phyloP scores from a whole-genome alignment of 37 sponge, comb jelly and placozoan genomes.

The Cliona cf. orientalis region DNA sequence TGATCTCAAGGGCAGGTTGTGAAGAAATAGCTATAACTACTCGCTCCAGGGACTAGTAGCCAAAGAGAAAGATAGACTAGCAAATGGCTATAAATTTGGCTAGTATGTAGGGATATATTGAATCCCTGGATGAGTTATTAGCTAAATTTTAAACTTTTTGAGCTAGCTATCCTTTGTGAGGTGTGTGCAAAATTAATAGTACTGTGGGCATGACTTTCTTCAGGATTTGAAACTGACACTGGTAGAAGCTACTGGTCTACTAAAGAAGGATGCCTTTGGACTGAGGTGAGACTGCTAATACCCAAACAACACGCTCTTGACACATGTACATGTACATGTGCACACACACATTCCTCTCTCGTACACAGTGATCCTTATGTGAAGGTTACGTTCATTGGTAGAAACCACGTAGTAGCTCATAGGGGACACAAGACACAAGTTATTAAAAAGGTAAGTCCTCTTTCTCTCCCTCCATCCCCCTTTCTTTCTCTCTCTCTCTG shows the following conservation, averaged over 20 bases:
- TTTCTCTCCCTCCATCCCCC: neutral
- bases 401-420: neutral
- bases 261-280: conserved; percentile 58
- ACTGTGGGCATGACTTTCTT: conserved; percentile 2
- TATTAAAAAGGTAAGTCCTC: conserved; percentile 46
- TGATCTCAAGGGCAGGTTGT: too few relatives aligned
- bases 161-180: too few relatives aligned
- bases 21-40: too few relatives aligned
- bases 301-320: neutral
- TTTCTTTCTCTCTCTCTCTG: neutral
- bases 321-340: neutral
- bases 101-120: too few relatives aligned
- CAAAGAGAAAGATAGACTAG: too few relatives aligned
- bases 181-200: too few relatives aligned
- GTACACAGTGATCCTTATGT: conserved; percentile 70
- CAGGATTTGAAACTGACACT: conserved; percentile 30
- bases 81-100: too few relatives aligned
- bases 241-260: conserved; percentile 16
- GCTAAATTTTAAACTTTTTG: too few relatives aligned
- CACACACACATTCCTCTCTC: neutral
- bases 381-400: conserved; percentile 7
- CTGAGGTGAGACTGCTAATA: conserved; percentile 12
- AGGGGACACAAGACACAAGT: neutral
- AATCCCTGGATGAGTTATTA: too few relatives aligned
- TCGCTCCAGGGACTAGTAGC: too few relatives aligned